Base-by-base conservation (phyloP, 2,797 vertebrate genomes). In the Steatocranus sp. region DNA sequence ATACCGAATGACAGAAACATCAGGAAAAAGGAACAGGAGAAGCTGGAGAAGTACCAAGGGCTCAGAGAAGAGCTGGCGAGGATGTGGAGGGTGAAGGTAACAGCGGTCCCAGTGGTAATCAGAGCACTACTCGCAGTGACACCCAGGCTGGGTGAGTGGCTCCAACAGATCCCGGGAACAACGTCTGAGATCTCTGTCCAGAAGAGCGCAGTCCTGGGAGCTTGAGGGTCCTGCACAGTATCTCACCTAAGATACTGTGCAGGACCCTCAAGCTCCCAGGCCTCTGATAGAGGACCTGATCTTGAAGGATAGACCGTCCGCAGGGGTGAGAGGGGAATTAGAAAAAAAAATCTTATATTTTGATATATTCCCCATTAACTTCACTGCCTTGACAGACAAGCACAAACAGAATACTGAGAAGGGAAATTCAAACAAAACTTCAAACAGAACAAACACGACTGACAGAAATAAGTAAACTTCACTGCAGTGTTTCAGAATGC, bases 281-380 rank as follows among this genome's bases (percentile, higher is more conserved):
- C 27, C 27, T 56, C 54, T 0, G 54, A 0, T 30, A 10, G 53
- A 4, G 54, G 27, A 56, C 0, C 54, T 0, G 53, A 56, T 3
- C 27, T 32, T 32, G 27, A 56, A 32, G 54, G 54, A 32, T 1
- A 10, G 5, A 54, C 25, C 2, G 5, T 27, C 53, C 17, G 14
- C 51, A 27, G 43, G 43, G 17, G 43, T 8, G 15, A 48, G 43
- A 18, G 43, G 43, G 7, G 43, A 8, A 18, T 18, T 18, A 48
- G 43, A 48, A 18, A 46, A 46, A 43, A 43, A 46, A 54, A 17
- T 5, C 53, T 0, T 27, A 56, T 30, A 56, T 58, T 0, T 32
- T 58, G 4, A 32, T n/a, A 58, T 34, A 7, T 61, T 5, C 30
- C 1, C 0, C 56, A n/a, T n/a, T n/a, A 61, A 63, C 1, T 0